Evolutionary conservation across 2,888 invertebrate genomes (phyloP).

Genomic region (Himalopsyche tibetana): DNA sequence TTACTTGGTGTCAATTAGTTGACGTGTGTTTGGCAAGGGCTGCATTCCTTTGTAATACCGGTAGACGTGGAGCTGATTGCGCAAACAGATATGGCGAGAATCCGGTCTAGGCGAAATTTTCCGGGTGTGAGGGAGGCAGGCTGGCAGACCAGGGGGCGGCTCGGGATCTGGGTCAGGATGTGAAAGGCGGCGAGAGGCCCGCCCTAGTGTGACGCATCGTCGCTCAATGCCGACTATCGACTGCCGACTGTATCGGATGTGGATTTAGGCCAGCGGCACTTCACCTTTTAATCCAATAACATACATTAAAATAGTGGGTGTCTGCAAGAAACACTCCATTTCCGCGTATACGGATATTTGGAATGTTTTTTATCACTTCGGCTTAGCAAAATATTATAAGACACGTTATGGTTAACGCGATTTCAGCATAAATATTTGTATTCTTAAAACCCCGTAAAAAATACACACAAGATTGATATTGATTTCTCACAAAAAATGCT

Average conservation of each 20-base stretch:
- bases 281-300: not conserved
- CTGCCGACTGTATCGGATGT: slow-evolving; percentile 22
- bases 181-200: slow-evolving; percentile 40
- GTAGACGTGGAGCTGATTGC: slow-evolving; percentile 18
- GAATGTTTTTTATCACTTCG: no score
- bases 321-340: no score
- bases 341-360: no score
- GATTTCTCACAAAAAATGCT: no score
- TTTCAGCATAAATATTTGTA: no score
- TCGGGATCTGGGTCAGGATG: slow-evolving; percentile 37
- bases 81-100: slow-evolving; percentile 24
- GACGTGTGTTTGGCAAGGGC: not conserved
- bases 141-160: slow-evolving; percentile 15
- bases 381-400: no score
- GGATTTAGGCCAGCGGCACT: slow-evolving; percentile 11
- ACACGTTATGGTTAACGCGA: no score
- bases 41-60: not conserved
- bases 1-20: no score
- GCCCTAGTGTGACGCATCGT: slow-evolving; percentile 37
- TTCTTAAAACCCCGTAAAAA: no score
- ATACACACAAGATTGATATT: no score
- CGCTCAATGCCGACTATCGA: slow-evolving; percentile 3
- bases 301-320: no score
- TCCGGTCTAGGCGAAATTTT: slow-evolving; percentile 32
- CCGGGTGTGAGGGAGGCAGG: slow-evolving; percentile 18